Conservation (phyloP, 2,797 vertebrate species). For the Pangasius krempfi region DNA sequence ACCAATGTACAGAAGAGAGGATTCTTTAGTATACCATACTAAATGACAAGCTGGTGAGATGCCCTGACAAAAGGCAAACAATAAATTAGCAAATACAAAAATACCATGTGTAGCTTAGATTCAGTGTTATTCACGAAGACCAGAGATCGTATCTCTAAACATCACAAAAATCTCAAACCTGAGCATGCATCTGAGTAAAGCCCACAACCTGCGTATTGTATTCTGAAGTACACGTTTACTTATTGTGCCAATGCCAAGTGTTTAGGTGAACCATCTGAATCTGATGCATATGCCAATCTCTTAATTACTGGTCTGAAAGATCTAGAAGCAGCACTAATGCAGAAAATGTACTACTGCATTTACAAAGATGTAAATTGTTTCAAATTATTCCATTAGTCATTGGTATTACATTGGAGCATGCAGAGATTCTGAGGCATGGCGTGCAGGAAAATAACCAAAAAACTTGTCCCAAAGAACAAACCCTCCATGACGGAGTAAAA, state of each 20-base stretch:
- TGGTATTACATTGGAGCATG: constrained; percentile 8
- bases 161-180: background rate
- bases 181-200: constrained; percentile 30
- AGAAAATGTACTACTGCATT: constrained; percentile 1
- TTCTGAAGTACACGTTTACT: background rate
- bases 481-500: background rate
- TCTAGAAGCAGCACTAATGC: constrained; percentile 15
- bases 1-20: background rate
- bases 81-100: constrained; percentile 9
- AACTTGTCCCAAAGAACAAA: constrained; percentile 2
- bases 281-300: background rate
- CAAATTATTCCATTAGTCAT: constrained; percentile 16
- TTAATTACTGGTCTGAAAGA: constrained; percentile 11
- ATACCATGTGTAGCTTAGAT: background rate
- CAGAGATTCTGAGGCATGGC: background rate
- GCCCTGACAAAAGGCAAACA: background rate
- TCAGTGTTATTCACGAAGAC: background rate
- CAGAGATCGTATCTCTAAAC: background rate
- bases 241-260: constrained; percentile 2
- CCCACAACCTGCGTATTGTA: background rate
- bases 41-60: background rate
- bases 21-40: background rate
- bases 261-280: background rate
- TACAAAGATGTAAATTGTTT: constrained; percentile 4
- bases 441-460: background rate